A percentile compares a stretch with the other conserved stretches of the same genome.
phyloP scores from a whole-genome alignment of 2,113 vertebrate species.

The Salvelinus fontinalis region DNA sequence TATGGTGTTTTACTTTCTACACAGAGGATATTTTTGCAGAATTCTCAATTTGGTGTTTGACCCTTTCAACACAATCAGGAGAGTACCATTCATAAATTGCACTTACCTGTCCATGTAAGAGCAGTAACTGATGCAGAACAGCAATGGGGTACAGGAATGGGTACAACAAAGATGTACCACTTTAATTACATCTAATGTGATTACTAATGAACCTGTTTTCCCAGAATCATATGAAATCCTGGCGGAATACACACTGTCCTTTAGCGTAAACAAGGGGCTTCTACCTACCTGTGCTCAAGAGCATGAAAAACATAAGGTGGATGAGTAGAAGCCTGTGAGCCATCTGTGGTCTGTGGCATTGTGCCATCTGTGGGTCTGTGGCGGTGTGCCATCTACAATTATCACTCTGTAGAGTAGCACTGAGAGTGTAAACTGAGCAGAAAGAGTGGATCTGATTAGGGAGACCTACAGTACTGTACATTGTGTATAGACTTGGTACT shows the following conservation, averaged over 20 bases:
- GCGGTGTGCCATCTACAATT: neutral
- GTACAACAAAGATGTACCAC: neutral
- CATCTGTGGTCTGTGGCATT: slow-evolving; percentile 38
- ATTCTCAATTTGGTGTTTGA: too few relatives aligned
- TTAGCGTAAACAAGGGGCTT: neutral
- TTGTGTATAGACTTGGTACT: too few relatives aligned
- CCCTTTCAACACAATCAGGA: neutral
- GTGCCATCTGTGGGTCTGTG: slow-evolving; percentile 8
- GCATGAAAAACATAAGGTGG: slow-evolving; percentile 40
- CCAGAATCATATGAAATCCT: neutral
- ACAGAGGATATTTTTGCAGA: too few relatives aligned
- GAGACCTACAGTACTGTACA: too few relatives aligned
- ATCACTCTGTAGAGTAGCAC: neutral
- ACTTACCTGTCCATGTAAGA: too few relatives aligned
- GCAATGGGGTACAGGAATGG: too few relatives aligned
- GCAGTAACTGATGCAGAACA: too few relatives aligned
- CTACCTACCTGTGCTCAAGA: slow-evolving; percentile 39
- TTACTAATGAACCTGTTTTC: neutral
- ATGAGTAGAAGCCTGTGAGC: slow-evolving; percentile 31
- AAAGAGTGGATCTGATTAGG: neutral
- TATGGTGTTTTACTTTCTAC: too few relatives aligned
- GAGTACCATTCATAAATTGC: neutral
- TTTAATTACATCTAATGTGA: neutral
- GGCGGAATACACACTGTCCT: neutral
- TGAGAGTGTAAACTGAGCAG: slow-evolving; percentile 1